Evolutionary conservation across 2,888 invertebrate species (phyloP), one percentile per base, ranked within the genome.

Genomic region (Noctua pronuba): DNA sequence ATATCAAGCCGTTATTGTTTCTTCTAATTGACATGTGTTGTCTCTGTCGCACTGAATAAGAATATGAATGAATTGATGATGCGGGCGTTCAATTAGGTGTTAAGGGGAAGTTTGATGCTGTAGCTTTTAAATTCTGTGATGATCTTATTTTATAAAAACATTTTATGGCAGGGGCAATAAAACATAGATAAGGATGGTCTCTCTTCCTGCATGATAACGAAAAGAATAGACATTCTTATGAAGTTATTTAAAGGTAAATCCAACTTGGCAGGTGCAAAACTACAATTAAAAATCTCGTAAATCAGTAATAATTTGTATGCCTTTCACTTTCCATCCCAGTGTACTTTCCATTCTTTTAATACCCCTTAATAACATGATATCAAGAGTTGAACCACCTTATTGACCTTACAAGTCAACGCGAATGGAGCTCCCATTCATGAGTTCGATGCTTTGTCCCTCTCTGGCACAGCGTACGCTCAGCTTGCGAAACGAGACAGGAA

Each of bases 341-440:
- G n/a, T 73, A 65, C 75, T 84, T 79, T 85, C 79, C 73, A 82
- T 71, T 79, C 75, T 89, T 88, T 88, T 88, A 89, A 87, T 86
- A 84, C 89, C 87, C 87, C 88, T 91, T 89, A 88, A 89, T 88
- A 86, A 86, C 84, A 88, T 79, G 81, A 81, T 90, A 92, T 90
- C 91, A 86, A 67, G 90, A 91, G 94, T 94, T 95, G 93, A 94
- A 94, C 92, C 94, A 94, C 93, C 94, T 93, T 92, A 90, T 93
- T 96, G 95, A 96, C 96, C 96, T 94, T 91, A 90, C 89, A 85
- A 92, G 95, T 93, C 95, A 94, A 91, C 90, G 90, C 92, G 91
- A 92, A 93, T 92, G 91, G 90, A 78, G 74, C 88, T 88, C 88
- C 88, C 94, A 94, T 95, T 95, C 95, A 95, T 94, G 90, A 86